phyloP scores from a whole-genome alignment of 2,797 vertebrate genomes.

The Neoniphon sammara region DNA sequence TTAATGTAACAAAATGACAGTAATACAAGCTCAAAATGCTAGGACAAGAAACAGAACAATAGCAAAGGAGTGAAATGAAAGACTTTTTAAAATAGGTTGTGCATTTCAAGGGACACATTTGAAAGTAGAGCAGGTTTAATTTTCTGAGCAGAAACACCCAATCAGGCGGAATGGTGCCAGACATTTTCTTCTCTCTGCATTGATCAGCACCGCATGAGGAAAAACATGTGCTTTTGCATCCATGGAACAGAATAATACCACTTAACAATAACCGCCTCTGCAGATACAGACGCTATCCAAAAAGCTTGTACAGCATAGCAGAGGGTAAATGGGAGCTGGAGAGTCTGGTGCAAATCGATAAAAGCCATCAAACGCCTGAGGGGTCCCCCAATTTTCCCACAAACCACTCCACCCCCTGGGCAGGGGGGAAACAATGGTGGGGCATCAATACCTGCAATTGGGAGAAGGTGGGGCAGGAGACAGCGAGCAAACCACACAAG shows the following conservation, averaged over 20 bases:
- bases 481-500: slow-evolving; percentile 64
- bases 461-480: slow-evolving; percentile 70
- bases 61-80: background rate
- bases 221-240: slow-evolving; percentile 41
- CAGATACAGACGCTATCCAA: slow-evolving; percentile 56
- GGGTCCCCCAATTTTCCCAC: slow-evolving; percentile 81
- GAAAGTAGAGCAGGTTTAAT: slow-evolving; percentile 38
- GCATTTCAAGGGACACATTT: slow-evolving; percentile 39
- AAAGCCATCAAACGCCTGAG: slow-evolving; percentile 82
- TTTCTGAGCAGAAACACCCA: slow-evolving; percentile 25
- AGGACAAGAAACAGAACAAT: background rate
- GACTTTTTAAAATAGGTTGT: slow-evolving; percentile 5
- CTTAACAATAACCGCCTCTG: slow-evolving; percentile 60
- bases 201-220: slow-evolving; percentile 41
- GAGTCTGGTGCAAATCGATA: slow-evolving; percentile 80
- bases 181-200: slow-evolving; percentile 34
- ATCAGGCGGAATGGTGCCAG: background rate
- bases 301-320: slow-evolving; percentile 54
- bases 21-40: no score
- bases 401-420: slow-evolving; percentile 83
- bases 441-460: slow-evolving; percentile 86
- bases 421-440: slow-evolving; percentile 77
- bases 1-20: no score
- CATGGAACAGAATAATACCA: slow-evolving; percentile 57
- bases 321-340: slow-evolving; percentile 65